Conservation (phyloP, 2,797 vertebrate species). For the Microctenopoma steveboyesi region DNA sequence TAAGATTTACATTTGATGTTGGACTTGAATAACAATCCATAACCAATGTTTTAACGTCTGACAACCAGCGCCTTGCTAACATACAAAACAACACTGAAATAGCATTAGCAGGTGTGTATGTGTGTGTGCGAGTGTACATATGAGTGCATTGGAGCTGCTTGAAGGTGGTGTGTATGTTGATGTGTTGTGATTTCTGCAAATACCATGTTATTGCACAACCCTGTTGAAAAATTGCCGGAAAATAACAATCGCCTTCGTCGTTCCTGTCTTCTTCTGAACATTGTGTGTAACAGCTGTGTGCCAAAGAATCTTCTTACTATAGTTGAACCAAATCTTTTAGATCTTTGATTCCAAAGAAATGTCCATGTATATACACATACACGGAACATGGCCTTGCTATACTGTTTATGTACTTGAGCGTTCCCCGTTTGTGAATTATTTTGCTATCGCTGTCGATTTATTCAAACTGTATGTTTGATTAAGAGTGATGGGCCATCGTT, state of each 20-base stretch:
- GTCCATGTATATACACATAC: conserved; percentile 69
- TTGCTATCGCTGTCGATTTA: conserved; percentile 25
- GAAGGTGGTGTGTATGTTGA: conserved; percentile 22
- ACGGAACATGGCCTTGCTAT: conserved; percentile 54
- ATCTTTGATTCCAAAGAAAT: conserved; percentile 67
- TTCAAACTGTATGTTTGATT: background rate
- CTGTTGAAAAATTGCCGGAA: conserved; percentile 1
- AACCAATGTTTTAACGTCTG: conserved; percentile 47
- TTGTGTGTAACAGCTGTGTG: conserved; percentile 35
- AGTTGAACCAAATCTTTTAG: conserved; percentile 49
- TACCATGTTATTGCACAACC: conserved; percentile 45
- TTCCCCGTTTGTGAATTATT: conserved; percentile 41
- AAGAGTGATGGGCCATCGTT: conserved; percentile 11
- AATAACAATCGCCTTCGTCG: conserved; percentile 3
- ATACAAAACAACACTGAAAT: conserved; percentile 72
- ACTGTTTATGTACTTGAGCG: conserved; percentile 74
- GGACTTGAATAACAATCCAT: conserved; percentile 53
- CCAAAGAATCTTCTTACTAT: conserved; percentile 26
- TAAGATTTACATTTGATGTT: conserved; percentile 77
- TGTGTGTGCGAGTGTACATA: conserved; percentile 40
- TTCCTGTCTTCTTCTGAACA: conserved; percentile 21
- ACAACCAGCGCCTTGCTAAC: conserved; percentile 52
- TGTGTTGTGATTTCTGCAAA: conserved; percentile 39
- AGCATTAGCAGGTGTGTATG: conserved; percentile 44
- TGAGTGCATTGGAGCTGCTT: conserved; percentile 38